Percentiles rank a stretch among this genome's conserved stretches.
Conservation (phyloP, 1,140 invertebrate genomes). For the Drosophila fuyamai region DNA sequence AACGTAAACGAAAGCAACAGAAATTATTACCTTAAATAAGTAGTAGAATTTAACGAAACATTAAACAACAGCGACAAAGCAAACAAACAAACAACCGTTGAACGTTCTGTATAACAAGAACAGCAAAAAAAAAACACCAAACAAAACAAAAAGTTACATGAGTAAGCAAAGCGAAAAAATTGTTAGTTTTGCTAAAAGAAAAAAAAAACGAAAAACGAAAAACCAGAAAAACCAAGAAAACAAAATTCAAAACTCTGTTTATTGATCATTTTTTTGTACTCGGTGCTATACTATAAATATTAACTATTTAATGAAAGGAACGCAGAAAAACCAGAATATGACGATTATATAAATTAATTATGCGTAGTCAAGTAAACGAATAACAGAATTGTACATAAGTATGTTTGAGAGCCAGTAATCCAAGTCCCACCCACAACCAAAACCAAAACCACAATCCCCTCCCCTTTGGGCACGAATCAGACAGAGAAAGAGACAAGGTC, state of each 20-base stretch:
- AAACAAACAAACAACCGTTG: slow-evolving; percentile 32
- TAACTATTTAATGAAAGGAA: slow-evolving; percentile 73
- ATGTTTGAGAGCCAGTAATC: slow-evolving; percentile 29
- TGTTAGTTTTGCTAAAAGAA: slow-evolving; percentile 43
- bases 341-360: slow-evolving; percentile 69
- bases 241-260: slow-evolving; percentile 76
- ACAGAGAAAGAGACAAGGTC: slow-evolving; percentile 32
- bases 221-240: slow-evolving; percentile 18
- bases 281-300: slow-evolving; percentile 83
- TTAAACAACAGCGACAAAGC: slow-evolving; percentile 26
- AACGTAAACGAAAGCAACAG: slow-evolving; percentile 74
- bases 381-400: slow-evolving; percentile 53
- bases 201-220: slow-evolving; percentile 20
- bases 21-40: slow-evolving; percentile 82
- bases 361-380: slow-evolving; percentile 71
- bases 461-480: slow-evolving; percentile 43
- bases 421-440: slow-evolving; percentile 22
- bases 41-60: slow-evolving; percentile 76
- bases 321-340: slow-evolving; percentile 32
- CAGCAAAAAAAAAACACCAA: slow-evolving; percentile 37
- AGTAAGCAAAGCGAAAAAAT: slow-evolving; percentile 29
- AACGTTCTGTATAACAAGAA: slow-evolving; percentile 47
- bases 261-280: slow-evolving; percentile 81
- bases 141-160: slow-evolving; percentile 28
- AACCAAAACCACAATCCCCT: slow-evolving; percentile 4